Evolutionary conservation across 2,888 invertebrate species (phyloP).

Genomic region (Isoperla grammatica): DNA sequence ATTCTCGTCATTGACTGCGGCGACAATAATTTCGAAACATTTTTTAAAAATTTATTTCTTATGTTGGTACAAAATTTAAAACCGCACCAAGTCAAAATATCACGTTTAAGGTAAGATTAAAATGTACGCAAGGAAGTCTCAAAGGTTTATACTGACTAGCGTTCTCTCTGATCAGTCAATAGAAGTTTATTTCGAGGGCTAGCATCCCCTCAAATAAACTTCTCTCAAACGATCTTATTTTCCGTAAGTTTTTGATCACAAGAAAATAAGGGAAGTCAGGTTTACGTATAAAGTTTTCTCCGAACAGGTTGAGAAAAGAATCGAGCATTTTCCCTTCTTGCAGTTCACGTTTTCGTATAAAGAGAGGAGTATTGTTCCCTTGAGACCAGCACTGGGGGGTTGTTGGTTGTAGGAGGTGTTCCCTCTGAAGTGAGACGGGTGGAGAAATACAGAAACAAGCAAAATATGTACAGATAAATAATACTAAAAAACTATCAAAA

Average conservation of each 20-base stretch:
- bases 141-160: no score
- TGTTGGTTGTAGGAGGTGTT: no score
- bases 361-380: slow-evolving; percentile 15
- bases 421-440: no score
- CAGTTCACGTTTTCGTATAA: slow-evolving; percentile 11
- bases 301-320: slow-evolving; percentile 18
- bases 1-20: neutral
- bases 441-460: no score
- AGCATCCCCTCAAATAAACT: slow-evolving; percentile 17
- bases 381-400: neutral
- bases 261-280: slow-evolving; percentile 1
- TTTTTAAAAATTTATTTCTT: neutral
- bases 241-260: slow-evolving; percentile 18
- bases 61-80: no score
- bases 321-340: slow-evolving; percentile 12
- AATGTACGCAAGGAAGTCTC: no score
- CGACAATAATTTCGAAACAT: neutral
- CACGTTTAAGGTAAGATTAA: no score
- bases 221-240: slow-evolving; percentile 16
- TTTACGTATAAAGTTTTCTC: slow-evolving; percentile 15
- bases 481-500: no score
- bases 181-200: slow-evolving; percentile 8
- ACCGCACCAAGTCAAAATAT: no score
- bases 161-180: slow-evolving; percentile 4
- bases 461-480: no score